Percentiles rank a stretch among this genome's conserved stretches.
phyloP scores from a whole-genome alignment of 2,797 vertebrate species.

The Buceros bicornis region DNA sequence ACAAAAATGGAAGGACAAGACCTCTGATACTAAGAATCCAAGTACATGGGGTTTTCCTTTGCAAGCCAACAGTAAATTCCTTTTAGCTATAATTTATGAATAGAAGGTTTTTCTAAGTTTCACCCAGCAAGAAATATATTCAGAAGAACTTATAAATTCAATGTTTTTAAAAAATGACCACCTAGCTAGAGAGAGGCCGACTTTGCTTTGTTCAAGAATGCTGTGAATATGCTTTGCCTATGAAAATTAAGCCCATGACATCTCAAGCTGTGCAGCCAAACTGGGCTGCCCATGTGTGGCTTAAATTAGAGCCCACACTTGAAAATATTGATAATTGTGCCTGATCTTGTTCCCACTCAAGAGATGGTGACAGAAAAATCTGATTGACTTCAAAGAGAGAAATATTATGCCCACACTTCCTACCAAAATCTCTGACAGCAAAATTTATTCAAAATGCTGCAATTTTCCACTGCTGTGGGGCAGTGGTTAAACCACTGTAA shows the following conservation, averaged over 20 bases:
- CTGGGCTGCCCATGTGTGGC: neutral
- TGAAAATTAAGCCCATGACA: conserved; percentile 32
- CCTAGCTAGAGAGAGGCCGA: neutral
- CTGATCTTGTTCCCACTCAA: neutral
- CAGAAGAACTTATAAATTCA: neutral
- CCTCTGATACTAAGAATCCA: neutral
- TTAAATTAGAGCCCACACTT: neutral
- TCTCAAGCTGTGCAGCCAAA: conserved; percentile 25
- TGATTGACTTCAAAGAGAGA: neutral
- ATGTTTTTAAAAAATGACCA: conserved; percentile 25
- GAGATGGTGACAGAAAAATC: conserved; percentile 10
- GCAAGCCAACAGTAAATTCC: neutral
- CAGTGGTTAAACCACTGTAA: neutral
- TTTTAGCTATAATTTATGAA: neutral
- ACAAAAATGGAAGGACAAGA: conserved; percentile 18
- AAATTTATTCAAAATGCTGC: neutral
- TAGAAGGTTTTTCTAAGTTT: neutral
- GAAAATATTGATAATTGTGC: neutral
- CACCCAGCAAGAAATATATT: neutral
- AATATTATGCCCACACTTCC: neutral
- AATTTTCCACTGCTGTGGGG: neutral
- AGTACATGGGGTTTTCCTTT: neutral
- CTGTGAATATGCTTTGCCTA: conserved; percentile 45
- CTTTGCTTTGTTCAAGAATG: conserved; percentile 8
- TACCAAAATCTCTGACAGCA: neutral